phyloP scores from a whole-genome alignment of 2,888 invertebrate genomes.

The Griposia aprilina region DNA sequence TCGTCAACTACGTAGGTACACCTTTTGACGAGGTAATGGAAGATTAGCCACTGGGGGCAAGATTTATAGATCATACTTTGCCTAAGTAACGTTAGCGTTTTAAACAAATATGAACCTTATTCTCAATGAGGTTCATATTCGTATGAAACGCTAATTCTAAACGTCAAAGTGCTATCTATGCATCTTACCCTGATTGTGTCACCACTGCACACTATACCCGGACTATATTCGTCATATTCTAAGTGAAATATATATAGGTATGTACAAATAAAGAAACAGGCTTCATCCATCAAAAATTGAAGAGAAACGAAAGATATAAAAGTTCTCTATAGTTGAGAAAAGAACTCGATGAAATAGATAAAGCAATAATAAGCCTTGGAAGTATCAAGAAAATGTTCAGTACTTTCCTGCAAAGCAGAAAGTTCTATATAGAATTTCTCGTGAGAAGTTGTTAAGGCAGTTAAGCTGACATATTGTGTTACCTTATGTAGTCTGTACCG shows the following conservation, averaged over 20 bases:
- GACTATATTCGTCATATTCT: neutral
- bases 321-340: neutral
- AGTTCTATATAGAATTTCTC: constrained; percentile 6
- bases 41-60: neutral
- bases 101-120: no score
- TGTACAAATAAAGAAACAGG: neutral
- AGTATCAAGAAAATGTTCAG: constrained; percentile 19
- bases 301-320: neutral
- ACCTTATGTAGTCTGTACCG: neutral
- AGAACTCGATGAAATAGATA: neutral
- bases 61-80: no score
- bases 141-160: no score
- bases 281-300: neutral
- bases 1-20: neutral
- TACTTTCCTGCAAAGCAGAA: constrained; percentile 7
- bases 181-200: neutral
- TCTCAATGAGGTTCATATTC: no score
- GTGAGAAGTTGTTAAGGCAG: constrained; percentile 10
- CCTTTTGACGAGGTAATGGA: neutral
- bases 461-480: constrained; percentile 28
- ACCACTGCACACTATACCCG: neutral
- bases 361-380: neutral
- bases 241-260: neutral
- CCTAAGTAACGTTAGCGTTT: no score
- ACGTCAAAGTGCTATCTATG: no score